phyloP scores from a whole-genome alignment of 64 coral and sea anemone species.

The Montipora foliosa region DNA sequence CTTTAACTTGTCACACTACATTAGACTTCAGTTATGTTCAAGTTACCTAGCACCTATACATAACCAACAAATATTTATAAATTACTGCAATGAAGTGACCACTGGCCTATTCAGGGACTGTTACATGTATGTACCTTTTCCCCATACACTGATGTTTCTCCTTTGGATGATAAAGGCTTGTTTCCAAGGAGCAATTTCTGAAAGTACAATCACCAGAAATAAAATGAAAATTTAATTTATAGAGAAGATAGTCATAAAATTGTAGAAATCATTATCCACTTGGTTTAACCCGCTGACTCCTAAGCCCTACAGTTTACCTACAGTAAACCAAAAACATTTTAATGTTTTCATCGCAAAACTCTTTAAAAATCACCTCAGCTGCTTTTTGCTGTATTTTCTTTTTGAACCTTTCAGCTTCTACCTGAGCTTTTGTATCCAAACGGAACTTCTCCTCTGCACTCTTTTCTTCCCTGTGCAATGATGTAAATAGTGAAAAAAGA shows the following conservation, averaged over 20 bases:
- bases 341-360: background rate
- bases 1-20: no score
- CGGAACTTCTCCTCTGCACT: constrained; percentile 39
- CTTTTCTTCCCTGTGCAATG: constrained; percentile 28
- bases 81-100: no score
- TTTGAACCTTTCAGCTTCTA: constrained; percentile 44
- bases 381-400: constrained; percentile 4
- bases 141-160: constrained; percentile 38
- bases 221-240: no score
- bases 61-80: no score
- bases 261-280: no score
- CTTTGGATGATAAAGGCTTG: constrained; percentile 41
- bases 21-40: no score
- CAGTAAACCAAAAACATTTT: no score
- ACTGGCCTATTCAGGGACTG: no score
- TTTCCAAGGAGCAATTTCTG: constrained; percentile 22
- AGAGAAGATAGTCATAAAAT: no score
- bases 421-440: constrained; percentile 2
- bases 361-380: background rate
- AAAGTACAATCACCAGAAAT: background rate
- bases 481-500: background rate
- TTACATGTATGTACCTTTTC: constrained; percentile 14
- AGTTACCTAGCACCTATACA: no score
- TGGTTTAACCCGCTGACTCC: no score
- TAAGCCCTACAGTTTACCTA: no score